Percentiles rank a stretch among this genome's conserved stretches.
phyloP scores from a whole-genome alignment of 2,113 vertebrate genomes.

The Actinemys pallida region DNA sequence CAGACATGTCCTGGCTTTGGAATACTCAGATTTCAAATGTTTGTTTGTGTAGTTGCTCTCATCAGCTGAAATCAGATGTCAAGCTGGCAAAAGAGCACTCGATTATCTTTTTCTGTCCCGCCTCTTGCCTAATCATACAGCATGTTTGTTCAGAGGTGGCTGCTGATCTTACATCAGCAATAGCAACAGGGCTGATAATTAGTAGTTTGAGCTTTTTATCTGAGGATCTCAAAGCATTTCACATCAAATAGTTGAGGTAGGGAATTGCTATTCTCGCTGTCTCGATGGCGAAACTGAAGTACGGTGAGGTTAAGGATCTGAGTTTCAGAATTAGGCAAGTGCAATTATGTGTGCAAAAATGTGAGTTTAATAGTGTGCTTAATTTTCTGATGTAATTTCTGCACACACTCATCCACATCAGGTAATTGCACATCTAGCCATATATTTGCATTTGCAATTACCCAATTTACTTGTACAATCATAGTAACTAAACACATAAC shows the following conservation, averaged over 20 bases:
- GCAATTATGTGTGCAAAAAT: not conserved
- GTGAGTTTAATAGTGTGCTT: not conserved
- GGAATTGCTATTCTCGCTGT: not conserved
- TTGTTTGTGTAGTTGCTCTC: not conserved
- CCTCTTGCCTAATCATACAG: not conserved
- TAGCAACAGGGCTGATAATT: rapidly evolving
- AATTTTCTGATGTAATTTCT: not conserved
- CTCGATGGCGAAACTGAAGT: not conserved
- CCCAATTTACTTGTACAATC: not conserved
- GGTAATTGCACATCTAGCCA: not conserved
- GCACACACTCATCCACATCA: not conserved
- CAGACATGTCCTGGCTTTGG: not conserved
- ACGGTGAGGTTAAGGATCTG: not conserved
- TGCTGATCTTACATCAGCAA: too few relatives aligned
- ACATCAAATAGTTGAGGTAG: not conserved
- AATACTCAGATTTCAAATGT: not conserved
- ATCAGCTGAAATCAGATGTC: not conserved
- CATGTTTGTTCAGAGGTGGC: rapidly evolving
- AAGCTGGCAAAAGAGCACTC: not conserved
- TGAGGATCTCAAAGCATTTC: not conserved
- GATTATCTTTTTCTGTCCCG: rapidly evolving
- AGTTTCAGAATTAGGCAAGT: not conserved
- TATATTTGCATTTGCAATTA: not conserved
- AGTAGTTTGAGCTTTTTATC: not conserved
- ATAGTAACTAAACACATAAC: not conserved